Percentiles rank a stretch among this genome's conserved stretches.
These are phyloP conservation scores for Apoda limacodes DNA, from an alignment of 2,888 invertebrate species.

Conservation along the genomic window DNA sequence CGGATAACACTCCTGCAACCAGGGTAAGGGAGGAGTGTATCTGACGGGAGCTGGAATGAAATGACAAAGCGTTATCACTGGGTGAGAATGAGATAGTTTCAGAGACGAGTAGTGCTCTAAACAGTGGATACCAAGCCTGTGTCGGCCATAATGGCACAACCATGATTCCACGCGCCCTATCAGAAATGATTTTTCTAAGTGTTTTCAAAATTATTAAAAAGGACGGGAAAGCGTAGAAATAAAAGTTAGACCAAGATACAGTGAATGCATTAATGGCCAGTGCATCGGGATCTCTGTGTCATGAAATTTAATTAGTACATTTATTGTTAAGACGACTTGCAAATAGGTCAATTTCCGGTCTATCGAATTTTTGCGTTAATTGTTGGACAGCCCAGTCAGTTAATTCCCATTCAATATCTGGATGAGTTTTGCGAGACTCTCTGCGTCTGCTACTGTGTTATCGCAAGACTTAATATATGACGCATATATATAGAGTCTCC, in stretches of 20 bases:
- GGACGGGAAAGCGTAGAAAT: slow-evolving; percentile 11
- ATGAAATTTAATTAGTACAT: slow-evolving; percentile 5
- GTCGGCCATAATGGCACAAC: slow-evolving; percentile 11
- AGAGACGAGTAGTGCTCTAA: slow-evolving; percentile 4
- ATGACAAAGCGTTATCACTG: slow-evolving; percentile 1
- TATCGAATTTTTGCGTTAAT: slow-evolving; percentile 1
- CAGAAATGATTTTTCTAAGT: slow-evolving; percentile 7
- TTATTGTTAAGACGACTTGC: slow-evolving; percentile 5
- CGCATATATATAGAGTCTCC: slow-evolving; percentile 9
- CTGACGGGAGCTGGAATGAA: slow-evolving; percentile 8
- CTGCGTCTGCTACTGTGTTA: slow-evolving; percentile 10
- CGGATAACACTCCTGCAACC: not conserved
- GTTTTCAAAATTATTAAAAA: slow-evolving; percentile 6
- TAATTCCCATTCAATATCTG: slow-evolving; percentile 14
- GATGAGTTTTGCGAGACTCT: slow-evolving; percentile 11
- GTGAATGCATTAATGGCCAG: slow-evolving; percentile 9
- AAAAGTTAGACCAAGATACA: slow-evolving; percentile 3
- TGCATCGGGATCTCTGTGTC: slow-evolving; percentile 7
- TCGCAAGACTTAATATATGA: slow-evolving; percentile 12
- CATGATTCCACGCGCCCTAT: slow-evolving; percentile 8
- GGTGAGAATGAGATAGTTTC: slow-evolving; percentile 2
- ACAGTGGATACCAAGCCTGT: slow-evolving; percentile 10
- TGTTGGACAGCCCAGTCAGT: slow-evolving; percentile 3
- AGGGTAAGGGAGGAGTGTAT: slow-evolving; percentile 7
- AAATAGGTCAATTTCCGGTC: slow-evolving; percentile 4